Conservation (phyloP, 2,797 vertebrate species). For the Babyrousa celebensis region DNA sequence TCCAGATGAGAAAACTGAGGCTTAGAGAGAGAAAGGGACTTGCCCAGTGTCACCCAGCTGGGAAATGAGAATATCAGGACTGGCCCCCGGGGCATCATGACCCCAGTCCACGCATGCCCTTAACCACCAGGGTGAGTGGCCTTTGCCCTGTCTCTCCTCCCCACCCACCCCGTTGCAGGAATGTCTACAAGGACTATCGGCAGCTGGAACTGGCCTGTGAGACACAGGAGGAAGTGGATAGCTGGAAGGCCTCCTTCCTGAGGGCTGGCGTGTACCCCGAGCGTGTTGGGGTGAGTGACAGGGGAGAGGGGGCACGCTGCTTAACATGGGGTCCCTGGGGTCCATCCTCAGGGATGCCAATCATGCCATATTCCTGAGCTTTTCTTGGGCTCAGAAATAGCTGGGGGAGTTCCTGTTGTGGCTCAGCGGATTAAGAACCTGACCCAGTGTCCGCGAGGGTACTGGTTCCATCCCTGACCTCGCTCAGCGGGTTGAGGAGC, state of each 20-base stretch:
- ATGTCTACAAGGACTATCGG: constrained; percentile 99
- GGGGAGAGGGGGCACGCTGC: not conserved
- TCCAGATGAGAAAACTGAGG: constrained; percentile 54
- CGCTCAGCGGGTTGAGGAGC: no score
- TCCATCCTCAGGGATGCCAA: constrained; percentile 1
- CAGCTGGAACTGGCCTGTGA: constrained; percentile 99
- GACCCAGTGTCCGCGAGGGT: no score
- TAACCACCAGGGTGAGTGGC: not conserved
- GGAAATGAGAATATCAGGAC: not conserved
- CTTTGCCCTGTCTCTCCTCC: not conserved
- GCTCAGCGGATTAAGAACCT: no score
- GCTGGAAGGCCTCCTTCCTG: constrained; percentile 99
- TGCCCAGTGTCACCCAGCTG: not conserved
- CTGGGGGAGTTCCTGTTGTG: no score
- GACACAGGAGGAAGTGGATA: constrained; percentile 98
- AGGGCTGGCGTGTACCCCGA: constrained; percentile 99
- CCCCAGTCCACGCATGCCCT: not conserved
- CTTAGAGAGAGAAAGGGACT: not conserved
- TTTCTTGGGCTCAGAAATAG: not conserved
- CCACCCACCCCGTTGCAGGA: constrained; percentile 90
- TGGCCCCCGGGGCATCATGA: not conserved
- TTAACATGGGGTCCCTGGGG: not conserved
- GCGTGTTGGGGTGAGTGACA: constrained; percentile 94
- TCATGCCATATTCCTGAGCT: not conserved
- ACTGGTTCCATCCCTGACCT: no score